Conservation (phyloP, 2,888 invertebrate genomes). For the Folsomia manolachei region DNA sequence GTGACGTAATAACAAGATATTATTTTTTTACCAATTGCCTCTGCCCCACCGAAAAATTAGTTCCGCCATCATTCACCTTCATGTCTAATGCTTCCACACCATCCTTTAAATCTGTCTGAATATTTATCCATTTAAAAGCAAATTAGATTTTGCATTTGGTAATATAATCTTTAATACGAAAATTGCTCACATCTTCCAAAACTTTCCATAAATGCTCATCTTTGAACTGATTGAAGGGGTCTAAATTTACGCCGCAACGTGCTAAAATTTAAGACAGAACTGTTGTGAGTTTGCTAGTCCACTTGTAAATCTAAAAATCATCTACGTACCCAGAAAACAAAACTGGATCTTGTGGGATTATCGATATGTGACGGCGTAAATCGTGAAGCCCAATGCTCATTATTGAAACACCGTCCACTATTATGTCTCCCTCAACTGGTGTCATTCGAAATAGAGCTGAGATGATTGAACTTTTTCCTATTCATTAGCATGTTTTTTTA, state of each 20-base stretch:
- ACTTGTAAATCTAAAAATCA: slow-evolving; percentile 67
- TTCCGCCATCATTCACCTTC: slow-evolving; percentile 38
- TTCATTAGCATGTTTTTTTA: slow-evolving; percentile 53
- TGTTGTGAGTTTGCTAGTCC: too few species aligned
- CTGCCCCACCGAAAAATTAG: slow-evolving; percentile 44
- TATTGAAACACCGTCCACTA: slow-evolving; percentile 72
- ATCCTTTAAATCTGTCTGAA: slow-evolving; percentile 36
- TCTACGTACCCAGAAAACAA: slow-evolving; percentile 87
- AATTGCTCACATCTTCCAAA: slow-evolving; percentile 70
- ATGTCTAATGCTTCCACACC: slow-evolving; percentile 35
- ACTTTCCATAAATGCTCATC: slow-evolving; percentile 82
- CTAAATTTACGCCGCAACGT: too few species aligned
- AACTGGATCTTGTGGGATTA: slow-evolving; percentile 89
- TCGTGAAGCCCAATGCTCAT: slow-evolving; percentile 61
- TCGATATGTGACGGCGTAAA: slow-evolving; percentile 75
- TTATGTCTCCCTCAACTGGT: slow-evolving; percentile 77
- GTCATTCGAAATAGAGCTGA: slow-evolving; percentile 84
- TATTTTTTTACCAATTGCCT: slow-evolving; percentile 43
- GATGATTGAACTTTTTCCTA: slow-evolving; percentile 88
- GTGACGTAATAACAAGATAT: too few species aligned
- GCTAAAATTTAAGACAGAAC: too few species aligned
- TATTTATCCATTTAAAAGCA: too few species aligned
- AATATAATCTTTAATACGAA: too few species aligned
- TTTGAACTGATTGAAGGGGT: slow-evolving; percentile 77
- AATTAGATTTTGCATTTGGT: slow-evolving; percentile 12